phyloP scores from a whole-genome alignment of 2,888 invertebrate species.

The Catocala nupta region DNA sequence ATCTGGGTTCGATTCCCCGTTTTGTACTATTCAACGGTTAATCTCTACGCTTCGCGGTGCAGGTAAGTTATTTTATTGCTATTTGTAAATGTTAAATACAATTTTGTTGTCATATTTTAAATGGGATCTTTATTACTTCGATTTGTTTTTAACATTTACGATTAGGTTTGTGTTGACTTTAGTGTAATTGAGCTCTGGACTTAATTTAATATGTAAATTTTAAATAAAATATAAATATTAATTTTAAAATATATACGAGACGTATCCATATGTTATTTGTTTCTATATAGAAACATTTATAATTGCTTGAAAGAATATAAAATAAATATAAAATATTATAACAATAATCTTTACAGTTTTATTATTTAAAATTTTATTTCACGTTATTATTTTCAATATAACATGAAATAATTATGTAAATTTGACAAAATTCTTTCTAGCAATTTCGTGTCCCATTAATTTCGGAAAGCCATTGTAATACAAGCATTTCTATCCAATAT shows the following conservation, averaged over 20 bases:
- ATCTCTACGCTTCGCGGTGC: not conserved
- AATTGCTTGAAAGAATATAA: conserved; percentile 29
- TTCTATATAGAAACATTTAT: conserved; percentile 15
- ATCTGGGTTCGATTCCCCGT: conserved; percentile 21
- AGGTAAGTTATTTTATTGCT: conserved; percentile 15
- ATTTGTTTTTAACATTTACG: too few species aligned
- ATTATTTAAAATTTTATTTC: conserved; percentile 11
- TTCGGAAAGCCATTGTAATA: conserved; percentile 24
- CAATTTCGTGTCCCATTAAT: conserved; percentile 5
- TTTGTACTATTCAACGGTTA: not conserved
- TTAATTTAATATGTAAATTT: too few species aligned
- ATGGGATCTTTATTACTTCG: too few species aligned
- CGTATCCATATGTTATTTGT: conserved; percentile 57
- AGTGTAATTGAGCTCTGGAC: too few species aligned
- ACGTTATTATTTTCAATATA: conserved; percentile 24
- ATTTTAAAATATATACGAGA: conserved; percentile 35
- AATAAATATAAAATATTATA: not conserved
- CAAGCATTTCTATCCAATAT: not conserved
- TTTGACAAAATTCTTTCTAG: conserved; percentile 25
- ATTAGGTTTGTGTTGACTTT: too few species aligned
- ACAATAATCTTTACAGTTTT: not conserved
- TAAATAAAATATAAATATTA: too few species aligned
- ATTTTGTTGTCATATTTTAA: too few species aligned
- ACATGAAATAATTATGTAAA: conserved; percentile 21
- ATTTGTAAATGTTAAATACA: not conserved